Evolutionary conservation across 2,113 vertebrate genomes (phyloP).

Genomic region (Cyanoderma ruficeps): DNA sequence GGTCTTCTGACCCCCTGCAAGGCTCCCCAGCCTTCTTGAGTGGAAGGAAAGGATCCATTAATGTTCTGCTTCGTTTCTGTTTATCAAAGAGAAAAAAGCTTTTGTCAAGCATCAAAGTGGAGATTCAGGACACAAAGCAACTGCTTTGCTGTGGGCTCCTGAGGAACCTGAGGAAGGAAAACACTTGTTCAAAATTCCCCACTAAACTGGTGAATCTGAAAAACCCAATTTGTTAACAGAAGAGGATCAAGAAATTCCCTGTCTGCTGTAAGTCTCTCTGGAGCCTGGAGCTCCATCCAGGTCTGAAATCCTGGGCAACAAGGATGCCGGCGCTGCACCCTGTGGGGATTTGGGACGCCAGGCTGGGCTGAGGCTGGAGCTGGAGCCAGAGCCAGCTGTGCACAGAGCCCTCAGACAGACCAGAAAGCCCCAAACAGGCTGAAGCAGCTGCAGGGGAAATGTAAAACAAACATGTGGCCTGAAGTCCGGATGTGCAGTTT

Average conservation of each 20-base stretch:
- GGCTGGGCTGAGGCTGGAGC: background rate
- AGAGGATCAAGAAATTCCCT: background rate
- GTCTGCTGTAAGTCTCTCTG: background rate
- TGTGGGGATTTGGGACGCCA: rapidly evolving
- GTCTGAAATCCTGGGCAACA: background rate
- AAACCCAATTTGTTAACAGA: background rate
- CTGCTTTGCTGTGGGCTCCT: background rate
- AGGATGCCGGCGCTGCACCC: background rate
- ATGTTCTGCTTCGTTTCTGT: slow-evolving; percentile 54
- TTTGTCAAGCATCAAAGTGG: slow-evolving; percentile 45
- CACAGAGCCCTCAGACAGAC: background rate
- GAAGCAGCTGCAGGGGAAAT: background rate
- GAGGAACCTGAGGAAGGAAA: background rate
- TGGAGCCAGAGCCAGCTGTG: background rate
- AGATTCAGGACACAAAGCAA: background rate
- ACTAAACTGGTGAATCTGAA: background rate
- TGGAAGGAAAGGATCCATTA: slow-evolving; percentile 26
- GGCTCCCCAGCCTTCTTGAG: background rate
- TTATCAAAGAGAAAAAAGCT: slow-evolving; percentile 60
- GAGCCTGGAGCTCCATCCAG: background rate
- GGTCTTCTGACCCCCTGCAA: background rate
- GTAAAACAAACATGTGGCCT: slow-evolving; percentile 9
- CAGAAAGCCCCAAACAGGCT: background rate
- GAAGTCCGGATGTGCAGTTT: slow-evolving; percentile 1
- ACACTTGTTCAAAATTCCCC: slow-evolving; percentile 2